These are phyloP conservation scores for Pecten maximus DNA, from an alignment of 2,888 invertebrate genomes.

Conservation along the genomic window DNA sequence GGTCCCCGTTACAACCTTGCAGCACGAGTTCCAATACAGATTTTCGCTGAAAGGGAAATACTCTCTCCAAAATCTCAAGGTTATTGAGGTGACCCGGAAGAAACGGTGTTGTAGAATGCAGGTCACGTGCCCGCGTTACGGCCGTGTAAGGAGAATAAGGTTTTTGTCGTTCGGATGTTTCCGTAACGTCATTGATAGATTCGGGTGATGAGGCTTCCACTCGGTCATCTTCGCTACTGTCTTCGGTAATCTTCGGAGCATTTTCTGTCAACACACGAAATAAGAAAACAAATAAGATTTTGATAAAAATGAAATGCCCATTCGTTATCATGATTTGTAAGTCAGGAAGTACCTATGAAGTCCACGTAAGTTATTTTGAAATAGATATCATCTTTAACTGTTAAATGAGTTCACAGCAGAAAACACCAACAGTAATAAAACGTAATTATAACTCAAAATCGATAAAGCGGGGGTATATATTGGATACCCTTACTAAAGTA, in stretches of 20 bases:
- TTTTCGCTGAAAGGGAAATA: constrained; percentile 93
- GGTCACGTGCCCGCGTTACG: constrained; percentile 31
- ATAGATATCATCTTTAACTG: too few relatives aligned
- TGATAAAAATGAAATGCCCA: too few relatives aligned
- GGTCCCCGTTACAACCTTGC: constrained; percentile 94
- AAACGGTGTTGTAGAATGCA: constrained; percentile 74
- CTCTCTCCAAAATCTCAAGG: constrained; percentile 91
- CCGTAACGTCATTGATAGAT: constrained; percentile 43
- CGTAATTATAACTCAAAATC: too few relatives aligned
- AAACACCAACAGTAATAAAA: too few relatives aligned
- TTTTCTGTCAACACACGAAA: background rate
- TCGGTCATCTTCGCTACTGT: constrained; percentile 27
- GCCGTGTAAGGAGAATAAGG: constrained; percentile 40
- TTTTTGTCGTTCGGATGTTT: constrained; percentile 27
- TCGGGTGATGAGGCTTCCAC: constrained; percentile 48
- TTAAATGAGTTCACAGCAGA: too few relatives aligned
- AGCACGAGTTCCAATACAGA: constrained; percentile 95
- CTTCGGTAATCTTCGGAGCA: constrained; percentile 28
- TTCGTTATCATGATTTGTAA: too few relatives aligned
- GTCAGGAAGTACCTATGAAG: too few relatives aligned
- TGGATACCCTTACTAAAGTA: too few relatives aligned
- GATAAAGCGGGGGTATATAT: too few relatives aligned
- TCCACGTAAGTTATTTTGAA: too few relatives aligned
- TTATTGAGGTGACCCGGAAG: constrained; percentile 84
- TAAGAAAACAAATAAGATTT: background rate